phyloP scores from a whole-genome alignment of 2,888 invertebrate species.

The Eupithecia exiguata region DNA sequence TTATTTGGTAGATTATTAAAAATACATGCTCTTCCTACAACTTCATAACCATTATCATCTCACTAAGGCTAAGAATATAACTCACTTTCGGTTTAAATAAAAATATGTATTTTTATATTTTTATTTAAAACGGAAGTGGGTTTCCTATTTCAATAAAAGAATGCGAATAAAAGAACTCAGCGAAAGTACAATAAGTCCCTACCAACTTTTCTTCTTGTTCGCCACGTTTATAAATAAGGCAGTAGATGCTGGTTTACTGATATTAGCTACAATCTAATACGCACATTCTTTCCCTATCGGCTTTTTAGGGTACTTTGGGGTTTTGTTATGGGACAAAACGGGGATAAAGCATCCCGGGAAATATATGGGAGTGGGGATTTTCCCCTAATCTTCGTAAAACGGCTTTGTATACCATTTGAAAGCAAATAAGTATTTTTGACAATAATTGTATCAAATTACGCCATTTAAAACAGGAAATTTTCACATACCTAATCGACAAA shows the following conservation, averaged over 20 bases:
- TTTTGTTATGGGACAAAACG: slow-evolving; percentile 34
- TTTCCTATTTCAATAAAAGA: too few relatives aligned
- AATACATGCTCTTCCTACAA: too few relatives aligned
- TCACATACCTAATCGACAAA: too few relatives aligned
- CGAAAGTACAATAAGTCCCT: not conserved
- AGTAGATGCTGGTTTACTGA: slow-evolving; percentile 10
- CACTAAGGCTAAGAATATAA: too few relatives aligned
- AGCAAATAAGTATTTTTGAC: slow-evolving; percentile 13
- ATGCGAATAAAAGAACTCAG: not conserved
- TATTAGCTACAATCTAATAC: slow-evolving; percentile 30
- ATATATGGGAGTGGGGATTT: slow-evolving; percentile 32
- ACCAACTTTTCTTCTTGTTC: not conserved
- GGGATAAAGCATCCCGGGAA: slow-evolving; percentile 29
- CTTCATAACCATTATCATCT: too few relatives aligned
- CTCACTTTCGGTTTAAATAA: too few relatives aligned
- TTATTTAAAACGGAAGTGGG: too few relatives aligned
- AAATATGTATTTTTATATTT: too few relatives aligned
- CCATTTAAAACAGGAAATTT: not conserved
- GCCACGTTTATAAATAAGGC: slow-evolving; percentile 5
- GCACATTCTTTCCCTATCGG: slow-evolving; percentile 34
- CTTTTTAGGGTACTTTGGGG: slow-evolving; percentile 36
- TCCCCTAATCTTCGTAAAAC: slow-evolving; percentile 24
- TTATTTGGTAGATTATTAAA: too few relatives aligned
- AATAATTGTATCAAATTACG: slow-evolving; percentile 4
- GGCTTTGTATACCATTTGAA: slow-evolving; percentile 18